A percentile compares a stretch with the other conserved stretches of the same genome.
phyloP scores from a whole-genome alignment of 2,888 invertebrate species.

The Spisula subtruncata region DNA sequence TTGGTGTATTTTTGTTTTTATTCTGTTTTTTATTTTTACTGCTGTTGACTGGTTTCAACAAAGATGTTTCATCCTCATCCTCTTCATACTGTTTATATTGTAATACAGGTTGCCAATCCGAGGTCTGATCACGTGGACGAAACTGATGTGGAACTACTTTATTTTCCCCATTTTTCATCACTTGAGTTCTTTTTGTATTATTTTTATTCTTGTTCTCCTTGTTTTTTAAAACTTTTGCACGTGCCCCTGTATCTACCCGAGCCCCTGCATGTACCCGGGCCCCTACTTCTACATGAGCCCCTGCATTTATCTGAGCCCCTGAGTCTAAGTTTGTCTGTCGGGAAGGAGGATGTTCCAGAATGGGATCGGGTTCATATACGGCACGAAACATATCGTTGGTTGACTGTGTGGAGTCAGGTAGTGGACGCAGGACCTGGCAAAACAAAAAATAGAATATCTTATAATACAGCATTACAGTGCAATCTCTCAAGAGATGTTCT shows the following conservation, averaged over 20 bases:
- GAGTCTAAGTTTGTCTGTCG: no score
- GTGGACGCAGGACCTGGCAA: conserved; percentile 14
- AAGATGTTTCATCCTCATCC: conserved; percentile 10
- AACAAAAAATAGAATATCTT: neutral
- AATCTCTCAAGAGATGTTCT: no score
- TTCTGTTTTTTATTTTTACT: conserved; percentile 52
- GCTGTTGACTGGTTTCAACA: conserved; percentile 43
- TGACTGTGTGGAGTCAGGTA: neutral
- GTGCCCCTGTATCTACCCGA: conserved; percentile 27
- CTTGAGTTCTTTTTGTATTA: conserved; percentile 25
- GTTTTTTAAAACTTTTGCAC: conserved; percentile 59
- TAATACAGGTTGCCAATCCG: conserved; percentile 44
- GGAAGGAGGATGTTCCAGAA: neutral
- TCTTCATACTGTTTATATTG: conserved; percentile 48
- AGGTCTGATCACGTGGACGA: neutral
- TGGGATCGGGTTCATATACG: conserved; percentile 30
- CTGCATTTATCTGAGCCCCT: conserved; percentile 9
- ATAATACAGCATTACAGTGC: no score
- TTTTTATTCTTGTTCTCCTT: conserved; percentile 67
- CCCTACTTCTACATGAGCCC: conserved; percentile 20
- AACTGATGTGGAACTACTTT: neutral
- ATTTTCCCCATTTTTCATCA: conserved; percentile 20
- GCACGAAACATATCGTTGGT: neutral
- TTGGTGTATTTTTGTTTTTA: conserved; percentile 40
- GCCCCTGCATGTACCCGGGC: neutral